These are phyloP conservation scores for Sturmia bella DNA, from an alignment of 2,888 invertebrate genomes.

Conservation along the genomic window DNA sequence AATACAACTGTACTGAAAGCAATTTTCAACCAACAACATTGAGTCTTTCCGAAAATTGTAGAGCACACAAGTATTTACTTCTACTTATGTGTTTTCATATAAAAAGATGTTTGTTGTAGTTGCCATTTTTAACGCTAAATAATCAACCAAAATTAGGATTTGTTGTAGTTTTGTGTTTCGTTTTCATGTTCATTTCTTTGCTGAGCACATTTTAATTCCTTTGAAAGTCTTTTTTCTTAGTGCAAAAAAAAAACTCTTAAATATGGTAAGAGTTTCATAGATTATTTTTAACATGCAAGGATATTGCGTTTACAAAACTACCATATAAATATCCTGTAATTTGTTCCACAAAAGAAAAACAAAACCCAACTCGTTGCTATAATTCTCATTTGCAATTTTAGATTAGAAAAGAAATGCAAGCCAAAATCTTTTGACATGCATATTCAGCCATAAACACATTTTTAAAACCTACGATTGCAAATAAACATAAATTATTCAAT, in stretches of 20 bases:
- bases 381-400: too few species aligned
- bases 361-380: too few species aligned
- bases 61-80: constrained; percentile 22
- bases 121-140: constrained; percentile 51
- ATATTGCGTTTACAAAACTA: constrained; percentile 52
- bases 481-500: too few species aligned
- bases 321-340: constrained; percentile 61
- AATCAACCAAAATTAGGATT: constrained; percentile 35
- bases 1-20: constrained; percentile 51
- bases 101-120: constrained; percentile 50
- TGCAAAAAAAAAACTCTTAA: constrained; percentile 3
- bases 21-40: constrained; percentile 11
- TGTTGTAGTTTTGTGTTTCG: constrained; percentile 25
- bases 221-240: constrained; percentile 40
- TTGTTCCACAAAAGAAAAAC: constrained; percentile 15
- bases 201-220: constrained; percentile 64
- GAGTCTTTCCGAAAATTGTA: constrained; percentile 4
- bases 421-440: too few species aligned
- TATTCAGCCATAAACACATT: too few species aligned
- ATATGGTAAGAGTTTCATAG: constrained; percentile 26
- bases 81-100: constrained; percentile 32
- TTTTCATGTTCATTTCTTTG: constrained; percentile 11
- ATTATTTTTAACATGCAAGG: constrained; percentile 57
- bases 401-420: too few species aligned
- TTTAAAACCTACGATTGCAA: too few species aligned